A percentile compares a stretch with the other conserved stretches of the same genome.
Evolutionary conservation across 2,888 invertebrate genomes (phyloP).

Genomic region (Lasioglossum zephyrum): DNA sequence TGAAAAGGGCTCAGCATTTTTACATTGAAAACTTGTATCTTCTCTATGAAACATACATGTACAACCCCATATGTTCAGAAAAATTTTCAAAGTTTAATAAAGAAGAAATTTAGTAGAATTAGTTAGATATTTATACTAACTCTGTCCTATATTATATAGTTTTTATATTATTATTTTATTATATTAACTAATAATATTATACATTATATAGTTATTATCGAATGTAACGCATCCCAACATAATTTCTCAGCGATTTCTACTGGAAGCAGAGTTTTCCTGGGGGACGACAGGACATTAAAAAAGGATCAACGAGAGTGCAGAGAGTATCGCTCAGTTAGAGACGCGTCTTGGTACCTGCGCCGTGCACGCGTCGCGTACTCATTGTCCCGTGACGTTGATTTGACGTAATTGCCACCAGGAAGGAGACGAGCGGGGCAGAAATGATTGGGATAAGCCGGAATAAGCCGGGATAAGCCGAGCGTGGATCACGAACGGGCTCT

Average conservation of each 20-base stretch:
- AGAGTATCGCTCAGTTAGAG: constrained; percentile 18
- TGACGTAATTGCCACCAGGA: constrained; percentile 84
- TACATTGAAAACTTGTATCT: too few species aligned
- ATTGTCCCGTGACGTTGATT: constrained; percentile 83
- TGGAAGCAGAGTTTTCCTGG: not conserved
- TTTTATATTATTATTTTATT: too few species aligned
- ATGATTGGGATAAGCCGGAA: constrained; percentile 84
- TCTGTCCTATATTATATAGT: too few species aligned
- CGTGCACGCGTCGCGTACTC: constrained; percentile 50
- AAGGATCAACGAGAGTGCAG: constrained; percentile 46
- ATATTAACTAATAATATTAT: too few species aligned
- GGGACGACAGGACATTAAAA: constrained; percentile 55
- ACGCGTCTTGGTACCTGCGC: constrained; percentile 59
- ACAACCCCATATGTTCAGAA: too few species aligned
- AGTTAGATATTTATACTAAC: too few species aligned
- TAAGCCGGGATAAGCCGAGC: constrained; percentile 83
- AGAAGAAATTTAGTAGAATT: too few species aligned
- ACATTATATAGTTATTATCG: not conserved
- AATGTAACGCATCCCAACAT: not conserved
- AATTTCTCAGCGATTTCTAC: not conserved
- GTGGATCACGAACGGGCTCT: constrained; percentile 70
- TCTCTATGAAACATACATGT: too few species aligned
- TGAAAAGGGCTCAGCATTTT: too few species aligned
- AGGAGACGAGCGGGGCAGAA: constrained; percentile 80
- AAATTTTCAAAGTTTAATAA: too few species aligned